Conservation (phyloP, 1,140 invertebrate genomes). For the Palaemon carinicauda region DNA sequence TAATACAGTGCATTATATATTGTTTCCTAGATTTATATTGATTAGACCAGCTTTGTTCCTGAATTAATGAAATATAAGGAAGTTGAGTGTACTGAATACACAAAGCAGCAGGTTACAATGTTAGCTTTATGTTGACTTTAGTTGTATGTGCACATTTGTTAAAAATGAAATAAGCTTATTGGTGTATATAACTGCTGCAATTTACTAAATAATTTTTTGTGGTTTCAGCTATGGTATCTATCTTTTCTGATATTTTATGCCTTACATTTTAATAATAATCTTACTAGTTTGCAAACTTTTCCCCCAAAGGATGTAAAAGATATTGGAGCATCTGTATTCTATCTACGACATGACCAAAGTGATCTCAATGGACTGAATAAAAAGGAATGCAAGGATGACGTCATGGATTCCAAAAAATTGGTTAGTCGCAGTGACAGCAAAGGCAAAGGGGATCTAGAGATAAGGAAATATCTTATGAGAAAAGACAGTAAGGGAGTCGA, state of each 20-base stretch:
- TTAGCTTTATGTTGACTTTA: too few species aligned
- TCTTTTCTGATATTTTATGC: not conserved
- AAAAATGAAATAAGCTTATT: not conserved
- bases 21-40: too few species aligned
- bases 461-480: conserved; percentile 20
- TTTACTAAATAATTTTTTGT: too few species aligned
- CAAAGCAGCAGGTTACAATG: too few species aligned
- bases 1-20: too few species aligned
- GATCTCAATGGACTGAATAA: not conserved
- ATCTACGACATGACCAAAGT: not conserved
- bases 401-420: not conserved
- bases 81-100: too few species aligned
- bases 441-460: conserved; percentile 25
- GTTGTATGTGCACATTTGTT: too few species aligned
- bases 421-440: conserved; percentile 30
- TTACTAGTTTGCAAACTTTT: conserved; percentile 5
- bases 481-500: conserved; percentile 17
- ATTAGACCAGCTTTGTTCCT: too few species aligned
- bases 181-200: not conserved
- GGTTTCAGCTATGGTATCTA: too few species aligned
- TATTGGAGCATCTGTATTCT: conserved; percentile 1
- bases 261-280: not conserved
- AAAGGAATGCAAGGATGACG: conserved; percentile 13
- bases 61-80: too few species aligned
- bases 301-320: conserved; percentile 22